Conservation (phyloP, 2,797 vertebrate species). For the Anisognathus igniventris region DNA sequence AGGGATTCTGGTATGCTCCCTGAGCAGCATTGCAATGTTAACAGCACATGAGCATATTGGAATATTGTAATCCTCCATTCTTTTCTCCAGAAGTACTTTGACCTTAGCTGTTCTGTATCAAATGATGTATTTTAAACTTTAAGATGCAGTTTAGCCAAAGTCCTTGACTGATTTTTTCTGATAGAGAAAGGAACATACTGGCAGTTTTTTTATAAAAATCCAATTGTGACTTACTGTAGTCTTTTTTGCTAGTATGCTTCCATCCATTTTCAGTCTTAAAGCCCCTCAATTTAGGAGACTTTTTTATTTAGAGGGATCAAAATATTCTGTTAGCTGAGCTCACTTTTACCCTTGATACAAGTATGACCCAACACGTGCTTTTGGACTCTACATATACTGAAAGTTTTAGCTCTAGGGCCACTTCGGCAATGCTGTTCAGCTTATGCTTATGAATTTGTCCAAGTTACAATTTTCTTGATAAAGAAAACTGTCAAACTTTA, state of each 20-base stretch:
- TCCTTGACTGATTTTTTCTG: constrained; percentile 8
- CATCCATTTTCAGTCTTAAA: constrained; percentile 5
- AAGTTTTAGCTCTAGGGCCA: neutral
- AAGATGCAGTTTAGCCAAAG: neutral
- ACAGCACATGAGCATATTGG: neutral
- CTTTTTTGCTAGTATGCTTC: neutral
- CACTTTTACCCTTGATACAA: neutral
- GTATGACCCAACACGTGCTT: neutral
- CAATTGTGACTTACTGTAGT: neutral
- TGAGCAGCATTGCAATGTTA: neutral
- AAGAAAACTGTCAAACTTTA: constrained; percentile 20
- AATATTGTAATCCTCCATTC: neutral
- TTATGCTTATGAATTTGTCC: neutral
- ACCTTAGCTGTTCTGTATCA: neutral
- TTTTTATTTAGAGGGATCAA: neutral
- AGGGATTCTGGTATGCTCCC: neutral
- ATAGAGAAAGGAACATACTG: neutral
- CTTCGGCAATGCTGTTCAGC: neutral
- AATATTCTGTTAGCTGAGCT: neutral
- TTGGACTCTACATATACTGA: neutral
- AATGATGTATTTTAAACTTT: neutral
- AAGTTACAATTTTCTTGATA: constrained; percentile 31
- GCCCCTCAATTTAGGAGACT: neutral
- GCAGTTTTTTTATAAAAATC: constrained; percentile 1
- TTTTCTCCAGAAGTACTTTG: neutral